A percentile compares a stretch with the other conserved stretches of the same genome.
Evolutionary conservation across 2,888 invertebrate species (phyloP).

Genomic region (Harpagoxenus sublaevis): DNA sequence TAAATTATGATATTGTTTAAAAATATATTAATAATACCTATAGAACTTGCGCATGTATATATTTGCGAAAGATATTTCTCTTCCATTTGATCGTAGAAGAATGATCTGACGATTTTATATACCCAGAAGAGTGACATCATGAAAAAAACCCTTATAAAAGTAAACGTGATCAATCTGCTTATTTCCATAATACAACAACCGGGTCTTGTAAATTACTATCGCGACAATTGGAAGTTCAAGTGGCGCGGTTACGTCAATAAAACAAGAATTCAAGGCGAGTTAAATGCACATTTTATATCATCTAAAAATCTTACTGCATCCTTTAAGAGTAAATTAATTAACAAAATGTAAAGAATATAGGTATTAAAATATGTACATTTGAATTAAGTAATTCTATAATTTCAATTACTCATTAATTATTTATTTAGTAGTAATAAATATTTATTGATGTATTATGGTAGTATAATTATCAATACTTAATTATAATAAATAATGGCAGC

Average conservation of each 20-base stretch:
- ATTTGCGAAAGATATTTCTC: not conserved
- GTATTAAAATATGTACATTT: not conserved
- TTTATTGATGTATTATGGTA: not conserved
- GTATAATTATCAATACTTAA: not conserved
- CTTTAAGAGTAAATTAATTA: slow-evolving; percentile 14
- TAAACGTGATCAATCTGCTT: slow-evolving; percentile 10
- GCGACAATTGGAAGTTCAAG: not conserved
- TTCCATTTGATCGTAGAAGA: not conserved
- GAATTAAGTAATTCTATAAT: slow-evolving; percentile 1
- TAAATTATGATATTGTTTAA: not conserved
- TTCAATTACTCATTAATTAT: not conserved
- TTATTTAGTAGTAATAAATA: not conserved
- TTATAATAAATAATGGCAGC: not conserved
- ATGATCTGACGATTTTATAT: not conserved
- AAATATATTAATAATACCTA: not conserved
- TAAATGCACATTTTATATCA: slow-evolving; percentile 18
- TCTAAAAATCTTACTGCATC: not conserved
- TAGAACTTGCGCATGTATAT: not conserved
- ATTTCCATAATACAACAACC: not conserved
- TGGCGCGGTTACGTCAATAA: not conserved
- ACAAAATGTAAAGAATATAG: not conserved
- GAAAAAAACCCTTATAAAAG: slow-evolving; percentile 22
- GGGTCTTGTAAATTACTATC: slow-evolving; percentile 9
- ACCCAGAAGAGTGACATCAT: slow-evolving; percentile 28
- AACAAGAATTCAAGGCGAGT: not conserved